Evolutionary conservation across 2,797 vertebrate genomes (phyloP).

Genomic region (Betta splendens): DNA sequence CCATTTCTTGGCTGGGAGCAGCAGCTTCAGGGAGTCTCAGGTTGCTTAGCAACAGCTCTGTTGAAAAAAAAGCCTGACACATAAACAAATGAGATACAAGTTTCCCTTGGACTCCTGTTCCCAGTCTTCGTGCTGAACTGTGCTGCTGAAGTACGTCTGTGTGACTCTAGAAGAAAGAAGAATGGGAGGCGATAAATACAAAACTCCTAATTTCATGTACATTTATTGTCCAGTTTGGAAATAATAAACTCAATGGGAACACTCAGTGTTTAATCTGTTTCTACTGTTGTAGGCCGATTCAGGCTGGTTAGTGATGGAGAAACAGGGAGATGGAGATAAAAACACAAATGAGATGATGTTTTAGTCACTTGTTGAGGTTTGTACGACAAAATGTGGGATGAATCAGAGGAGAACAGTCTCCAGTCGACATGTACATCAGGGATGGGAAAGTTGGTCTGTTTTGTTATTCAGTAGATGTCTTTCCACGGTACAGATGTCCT

Average conservation of each 20-base stretch:
- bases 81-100: not conserved
- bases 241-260: no score
- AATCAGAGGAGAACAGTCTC: constrained; percentile 37
- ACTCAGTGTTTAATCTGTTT: no score
- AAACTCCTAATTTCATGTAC: no score
- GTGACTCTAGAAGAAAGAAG: no score
- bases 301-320: constrained; percentile 34
- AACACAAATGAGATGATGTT: constrained; percentile 21
- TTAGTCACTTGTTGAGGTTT: no score
- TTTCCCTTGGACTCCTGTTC: not conserved
- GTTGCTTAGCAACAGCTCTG: not conserved
- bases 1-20: not conserved
- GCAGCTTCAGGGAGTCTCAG: not conserved
- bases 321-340: constrained; percentile 28
- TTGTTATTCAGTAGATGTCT: constrained; percentile 13
- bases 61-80: not conserved
- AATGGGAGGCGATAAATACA: no score
- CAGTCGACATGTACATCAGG: constrained; percentile 31
- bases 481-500: constrained; percentile 1
- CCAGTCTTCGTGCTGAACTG: no score
- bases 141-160: not conserved
- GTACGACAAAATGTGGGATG: constrained; percentile 38
- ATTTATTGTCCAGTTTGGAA: no score
- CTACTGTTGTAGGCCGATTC: not conserved
- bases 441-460: constrained; percentile 23